Evolutionary conservation across 2,113 vertebrate species (phyloP), one percentile per base, ranked within the genome.

Genomic region (Sminthopsis crassicaudata): DNA sequence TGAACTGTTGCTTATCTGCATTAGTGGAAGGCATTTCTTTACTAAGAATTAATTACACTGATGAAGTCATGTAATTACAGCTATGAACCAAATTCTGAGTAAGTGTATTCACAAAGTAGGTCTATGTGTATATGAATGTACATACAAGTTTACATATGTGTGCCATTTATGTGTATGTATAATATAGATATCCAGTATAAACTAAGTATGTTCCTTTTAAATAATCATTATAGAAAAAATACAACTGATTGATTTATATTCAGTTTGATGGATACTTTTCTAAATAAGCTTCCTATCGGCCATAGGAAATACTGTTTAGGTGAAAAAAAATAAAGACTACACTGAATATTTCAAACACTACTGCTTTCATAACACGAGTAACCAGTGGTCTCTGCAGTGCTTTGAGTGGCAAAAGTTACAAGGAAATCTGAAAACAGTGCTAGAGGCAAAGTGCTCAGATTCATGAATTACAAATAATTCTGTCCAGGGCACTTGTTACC

Each of bases 381-480:
- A 92, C 52, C 23, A 16, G 46, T 16, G 94, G 52, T 4, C 48
- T 52, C 88, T 48, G 9, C 22, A 14, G 92, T 94, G 95, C 46
- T 95, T 4, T 36, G 53, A 94, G 53, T 94, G 95, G 95, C 27
- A 91, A 89, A 91, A 94, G 67, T 42, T 42, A 84, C 36, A n/a
- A 95, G 84, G 8, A 89, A 89, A 23, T 90, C 57, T 92, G 46
- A 91, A 30, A 53, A 93, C 89, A 76, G 30, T 50, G 90, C 54
- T 90, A 4, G 93, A 95, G 54, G 92, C 91, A 96, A 54, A 2
- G 36, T 46, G n/a, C 67, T 94, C 91, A 98, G 95, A 84, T 95
- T 94, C 93, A 95, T 95, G 96, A 97, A 96, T 48, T 96, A 95
- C 57, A 96, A 11, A 92, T 95, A 95, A 96, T 46, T 88, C 54